These are phyloP conservation scores for Epinephelus malabaricus DNA, from an alignment of 2,797 vertebrate genomes.

Conservation along the genomic window DNA sequence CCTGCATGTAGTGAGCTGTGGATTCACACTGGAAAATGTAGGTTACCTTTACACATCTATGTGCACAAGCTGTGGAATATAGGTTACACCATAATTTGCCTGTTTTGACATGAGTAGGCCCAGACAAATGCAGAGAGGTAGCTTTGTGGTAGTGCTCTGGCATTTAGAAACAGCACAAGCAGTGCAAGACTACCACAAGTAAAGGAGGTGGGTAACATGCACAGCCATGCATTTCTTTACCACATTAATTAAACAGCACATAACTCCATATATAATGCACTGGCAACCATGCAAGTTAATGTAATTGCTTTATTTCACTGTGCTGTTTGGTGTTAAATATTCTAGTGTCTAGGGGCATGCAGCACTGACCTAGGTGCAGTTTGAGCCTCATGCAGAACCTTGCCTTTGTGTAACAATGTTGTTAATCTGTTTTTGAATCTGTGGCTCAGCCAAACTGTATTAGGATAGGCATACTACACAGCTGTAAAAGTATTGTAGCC, in stretches of 20 bases:
- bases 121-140: background rate
- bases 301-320: background rate
- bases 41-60: background rate
- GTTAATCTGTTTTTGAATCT: background rate
- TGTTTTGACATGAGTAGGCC: background rate
- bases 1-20: background rate
- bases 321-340: background rate
- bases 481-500: background rate
- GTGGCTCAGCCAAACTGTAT: background rate
- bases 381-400: background rate
- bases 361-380: background rate
- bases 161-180: background rate
- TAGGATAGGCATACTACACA: background rate
- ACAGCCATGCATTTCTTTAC: background rate
- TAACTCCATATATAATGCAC: background rate
- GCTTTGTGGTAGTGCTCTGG: background rate
- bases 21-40: background rate
- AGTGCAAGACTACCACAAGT: background rate
- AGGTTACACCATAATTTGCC: background rate
- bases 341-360: background rate
- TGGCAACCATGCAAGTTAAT: background rate
- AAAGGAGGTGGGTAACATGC: background rate
- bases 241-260: background rate
- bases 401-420: background rate
- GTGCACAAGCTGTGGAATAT: background rate